Evolutionary conservation across 2,888 invertebrate species (phyloP), one percentile per base, ranked within the genome.

Genomic region (Caenorhabditis zanzibari): DNA sequence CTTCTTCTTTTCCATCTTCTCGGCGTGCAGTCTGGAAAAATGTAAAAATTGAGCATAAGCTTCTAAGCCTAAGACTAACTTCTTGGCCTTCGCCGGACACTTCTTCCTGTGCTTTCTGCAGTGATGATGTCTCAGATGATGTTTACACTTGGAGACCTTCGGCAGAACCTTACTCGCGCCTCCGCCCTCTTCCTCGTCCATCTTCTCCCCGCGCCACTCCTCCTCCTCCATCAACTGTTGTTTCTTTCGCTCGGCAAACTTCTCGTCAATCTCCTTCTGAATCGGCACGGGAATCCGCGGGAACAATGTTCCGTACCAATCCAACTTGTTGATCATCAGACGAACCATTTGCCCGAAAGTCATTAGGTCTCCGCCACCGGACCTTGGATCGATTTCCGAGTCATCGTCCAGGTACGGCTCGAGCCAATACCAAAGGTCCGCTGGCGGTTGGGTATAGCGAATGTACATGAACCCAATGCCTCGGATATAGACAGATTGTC

Each of bases 261-360:
- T 91, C 58, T 88, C 85, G 54, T 91, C 92, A 66, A 92, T 91
- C 2, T 90, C 90, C 64, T 92, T 92, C 88, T 92, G 86, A 90
- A 98, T 97, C 28, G 98, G 98, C 81, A 99, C 98, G 0, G 99
- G 99, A 93, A 99, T 98, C 88, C 99, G 95, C 0, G 99, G 99
- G 93, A 99, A 99, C 22, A 99, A 94, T 0, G 99, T 99, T 54
- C 96, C 96, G 94, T 97, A 99, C 98, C 99, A 99, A 93, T 99
- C 99, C 79, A 99, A 94, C 93, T 98, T 91, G 16, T 90, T 90
- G 19, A 91, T 82, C 88, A 91, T 90, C 63, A 87, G 81, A 14
- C 90, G 81, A 10, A 90, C 85, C 66, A 91, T 74, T 61, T 96
- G 96, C 0, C 99, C 99, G 77, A 99, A 96, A 26, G 96, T 96